These are phyloP conservation scores for Ochropleura plecta DNA, from an alignment of 2,888 invertebrate species.

Conservation along the genomic window DNA sequence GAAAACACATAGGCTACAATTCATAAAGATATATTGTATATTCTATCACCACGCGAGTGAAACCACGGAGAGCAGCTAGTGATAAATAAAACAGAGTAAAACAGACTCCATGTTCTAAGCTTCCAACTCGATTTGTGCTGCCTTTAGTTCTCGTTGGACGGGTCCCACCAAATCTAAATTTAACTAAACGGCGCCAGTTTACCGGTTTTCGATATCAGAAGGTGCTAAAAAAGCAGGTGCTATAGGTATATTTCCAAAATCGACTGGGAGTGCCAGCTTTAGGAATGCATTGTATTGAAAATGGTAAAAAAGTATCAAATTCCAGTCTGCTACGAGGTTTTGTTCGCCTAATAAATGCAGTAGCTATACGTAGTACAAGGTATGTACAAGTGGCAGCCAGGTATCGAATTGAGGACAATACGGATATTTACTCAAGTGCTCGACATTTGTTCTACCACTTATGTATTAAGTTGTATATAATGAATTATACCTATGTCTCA, in stretches of 20 bases:
- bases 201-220: slow-evolving; percentile 48
- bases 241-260: slow-evolving; percentile 40
- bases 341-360: slow-evolving; percentile 51
- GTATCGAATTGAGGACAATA: slow-evolving; percentile 76
- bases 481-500: slow-evolving; percentile 70
- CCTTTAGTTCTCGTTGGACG: slow-evolving; percentile 27
- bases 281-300: slow-evolving; percentile 33
- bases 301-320: slow-evolving; percentile 21
- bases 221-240: slow-evolving; percentile 29
- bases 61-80: too few relatives aligned
- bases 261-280: background rate
- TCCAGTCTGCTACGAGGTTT: slow-evolving; percentile 23
- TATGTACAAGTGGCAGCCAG: slow-evolving; percentile 30
- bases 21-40: too few relatives aligned
- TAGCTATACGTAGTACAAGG: slow-evolving; percentile 30
- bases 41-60: too few relatives aligned
- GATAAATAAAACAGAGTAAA: slow-evolving; percentile 5
- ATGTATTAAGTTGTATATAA: slow-evolving; percentile 71
- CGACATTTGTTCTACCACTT: slow-evolving; percentile 73
- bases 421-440: slow-evolving; percentile 82
- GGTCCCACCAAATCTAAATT: slow-evolving; percentile 47
- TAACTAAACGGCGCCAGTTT: slow-evolving; percentile 42
- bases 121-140: slow-evolving; percentile 13
- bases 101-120: slow-evolving; percentile 3
- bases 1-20: too few relatives aligned